Percentiles rank a stretch among this genome's conserved stretches.
Conservation (phyloP, 2,888 invertebrate species). For the Formica aserva region DNA sequence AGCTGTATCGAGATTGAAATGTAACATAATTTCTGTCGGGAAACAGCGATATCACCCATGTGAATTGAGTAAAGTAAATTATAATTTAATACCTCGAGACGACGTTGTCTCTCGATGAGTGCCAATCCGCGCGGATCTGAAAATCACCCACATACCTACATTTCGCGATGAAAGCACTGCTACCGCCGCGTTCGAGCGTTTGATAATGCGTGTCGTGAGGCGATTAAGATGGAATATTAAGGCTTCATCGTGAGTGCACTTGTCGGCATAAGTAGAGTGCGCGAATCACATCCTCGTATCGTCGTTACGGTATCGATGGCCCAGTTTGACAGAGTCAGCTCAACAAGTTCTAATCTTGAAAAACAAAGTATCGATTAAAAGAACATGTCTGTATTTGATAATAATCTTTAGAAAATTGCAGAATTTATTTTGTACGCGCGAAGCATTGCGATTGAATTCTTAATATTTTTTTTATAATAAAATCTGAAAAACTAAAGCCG, state of each 20-base stretch:
- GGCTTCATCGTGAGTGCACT: slow-evolving; percentile 26
- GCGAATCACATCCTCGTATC: not conserved
- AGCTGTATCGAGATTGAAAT: not conserved
- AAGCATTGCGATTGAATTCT: not conserved
- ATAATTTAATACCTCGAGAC: slow-evolving; percentile 26
- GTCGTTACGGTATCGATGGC: not conserved
- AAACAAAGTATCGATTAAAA: slow-evolving; percentile 10
- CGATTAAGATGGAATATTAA: slow-evolving; percentile 44
- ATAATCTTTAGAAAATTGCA: not conserved
- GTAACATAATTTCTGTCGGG: slow-evolving; percentile 25
- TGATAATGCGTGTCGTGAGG: slow-evolving; percentile 48
- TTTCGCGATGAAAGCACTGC: slow-evolving; percentile 40
- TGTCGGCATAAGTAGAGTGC: slow-evolving; percentile 48
- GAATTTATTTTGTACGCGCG: not conserved
- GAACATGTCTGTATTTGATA: not conserved
- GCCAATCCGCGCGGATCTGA: not conserved
- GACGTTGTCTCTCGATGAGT: slow-evolving; percentile 7
- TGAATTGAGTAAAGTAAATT: not conserved
- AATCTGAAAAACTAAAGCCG: not conserved
- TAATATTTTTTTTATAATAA: not conserved
- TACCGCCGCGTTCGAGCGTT: slow-evolving; percentile 22
- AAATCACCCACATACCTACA: slow-evolving; percentile 62
- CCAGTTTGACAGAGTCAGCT: slow-evolving; percentile 11
- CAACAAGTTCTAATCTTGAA: slow-evolving; percentile 4
- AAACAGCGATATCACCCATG: not conserved